Evolutionary conservation across 2,888 invertebrate species (phyloP), one percentile per base, ranked within the genome.

Genomic region (Toxonevra muliebris): DNA sequence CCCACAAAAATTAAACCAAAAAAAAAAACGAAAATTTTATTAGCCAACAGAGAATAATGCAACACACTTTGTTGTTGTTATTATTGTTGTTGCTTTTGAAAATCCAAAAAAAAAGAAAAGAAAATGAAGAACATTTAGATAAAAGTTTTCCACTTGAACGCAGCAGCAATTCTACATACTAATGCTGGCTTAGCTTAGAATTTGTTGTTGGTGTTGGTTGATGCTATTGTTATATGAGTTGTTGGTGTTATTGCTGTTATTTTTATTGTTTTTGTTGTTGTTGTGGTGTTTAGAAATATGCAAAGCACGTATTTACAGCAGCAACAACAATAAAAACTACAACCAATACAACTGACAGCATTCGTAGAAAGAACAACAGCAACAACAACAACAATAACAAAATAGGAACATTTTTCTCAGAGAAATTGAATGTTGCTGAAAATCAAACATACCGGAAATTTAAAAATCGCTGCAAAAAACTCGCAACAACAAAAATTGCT

Each of bases 381-480:
- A 61, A 20, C 60, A 50, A 48, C 13, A 52, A 52, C 12, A 52
- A 52, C 53, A 15, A 52, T 1, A 1, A 52, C 53, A 53, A 53
- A n/a, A 11, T 15, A 19, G 30, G 42, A 5, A 58, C 2, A 11
- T 58, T 40, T 17, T 19, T 12, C 45, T 45, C 11, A 58, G 41
- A 40, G 42, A 58, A 58, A 9, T 57, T n/a, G 45, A 48, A 30
- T 12, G 5, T 11, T 13, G 41, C 15, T 15, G 8, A 7, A 15
- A 48, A 43, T 12, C 40, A 60, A 60, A 53, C 64, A 20, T 64
- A 64, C 58, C 64, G 58, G 64, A 58, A 50, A 65, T 58, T 65
- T 57, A 52, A 20, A 45, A 55, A n/a, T 41, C 45, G n/a, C 15
- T 43, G 41, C 52, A 42, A 13, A 60, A n/a, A n/a, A 15, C 1